Evolutionary conservation across 92 coral and sea anemone genomes (phyloP), one percentile per base, ranked within the genome.

Genomic region (Montipora capitata): DNA sequence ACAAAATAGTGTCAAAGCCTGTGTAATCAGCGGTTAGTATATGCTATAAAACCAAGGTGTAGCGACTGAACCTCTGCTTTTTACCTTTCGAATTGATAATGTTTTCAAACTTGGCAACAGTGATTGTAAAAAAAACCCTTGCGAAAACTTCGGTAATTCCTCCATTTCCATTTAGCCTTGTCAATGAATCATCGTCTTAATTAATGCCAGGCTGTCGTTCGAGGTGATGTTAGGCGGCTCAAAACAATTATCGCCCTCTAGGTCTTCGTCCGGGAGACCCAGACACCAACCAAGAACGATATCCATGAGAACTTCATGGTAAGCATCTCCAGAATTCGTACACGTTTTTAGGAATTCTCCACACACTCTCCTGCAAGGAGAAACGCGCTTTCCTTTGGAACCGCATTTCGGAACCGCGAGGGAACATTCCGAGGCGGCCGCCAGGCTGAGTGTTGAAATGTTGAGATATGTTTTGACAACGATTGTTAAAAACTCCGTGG

Each of bases 191-290:
- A 27, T 27, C 35, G 35, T 27, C 35, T 27, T 27, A 27, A 20
- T 20, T 20, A 20, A 27, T 27, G 67, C 40, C 18, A 74, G 42
- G 82, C 76, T 85, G 70, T 85, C 44, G 54, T 85, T 76, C 18
- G 82, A 52, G 0, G 52, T 76, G 52, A 93, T 90, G 10, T 79
- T 81, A 41, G 83, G 83, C 7, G 96, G 96, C 71, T 93, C 96
- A 63, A 81, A 81, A 40, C 96, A 93, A 45, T 86, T 78, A 10
- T 92, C 88, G 4, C 85, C 76, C 10, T 71, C 40, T 39, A 84
- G 86, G 14, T 58, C 66, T 58, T n/a, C 58, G 43, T 93, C 76
- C 11, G 96, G 96, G 0, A 90, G 88, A 10, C 67, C 57, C 3
- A 85, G 27, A 51, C 96, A 93, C 10, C 12, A 20, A 14, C 81